Conservation (phyloP, 2,888 invertebrate genomes). For the Scrobipalpa atriplicella region DNA sequence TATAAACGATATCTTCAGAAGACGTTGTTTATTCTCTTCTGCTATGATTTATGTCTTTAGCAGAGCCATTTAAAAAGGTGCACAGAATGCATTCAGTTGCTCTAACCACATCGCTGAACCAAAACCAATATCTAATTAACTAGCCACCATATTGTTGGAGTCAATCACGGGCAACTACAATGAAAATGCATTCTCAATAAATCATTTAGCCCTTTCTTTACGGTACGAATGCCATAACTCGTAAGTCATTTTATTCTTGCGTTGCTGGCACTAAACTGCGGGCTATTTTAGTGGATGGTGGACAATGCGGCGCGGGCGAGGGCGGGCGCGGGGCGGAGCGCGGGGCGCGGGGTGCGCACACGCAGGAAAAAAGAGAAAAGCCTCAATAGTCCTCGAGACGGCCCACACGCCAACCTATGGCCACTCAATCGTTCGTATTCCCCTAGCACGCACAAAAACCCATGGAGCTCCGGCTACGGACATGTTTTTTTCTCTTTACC, state of each 20-base stretch:
- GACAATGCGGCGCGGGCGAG: constrained; percentile 54
- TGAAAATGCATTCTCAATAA: constrained; percentile 51
- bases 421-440: constrained; percentile 76
- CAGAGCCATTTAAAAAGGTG: not conserved
- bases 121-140: constrained; percentile 33
- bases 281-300: constrained; percentile 68
- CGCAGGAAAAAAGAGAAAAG: constrained; percentile 67
- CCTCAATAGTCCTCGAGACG: constrained; percentile 72
- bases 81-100: not conserved
- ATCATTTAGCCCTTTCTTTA: constrained; percentile 54
- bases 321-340: constrained; percentile 37
- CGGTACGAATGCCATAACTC: constrained; percentile 52
- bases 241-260: constrained; percentile 63
- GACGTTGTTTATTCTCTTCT: not conserved
- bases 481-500: constrained; percentile 6
- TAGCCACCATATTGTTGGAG: constrained; percentile 23
- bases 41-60: not conserved
- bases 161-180: constrained; percentile 34
- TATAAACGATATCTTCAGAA: not conserved
- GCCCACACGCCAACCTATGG: constrained; percentile 79
- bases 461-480: constrained; percentile 12
- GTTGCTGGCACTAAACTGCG: constrained; percentile 65
- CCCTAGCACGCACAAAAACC: constrained; percentile 35
- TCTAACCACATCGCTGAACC: not conserved
- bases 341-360: constrained; percentile 49